Evolutionary conservation across 2,888 invertebrate species (phyloP), one percentile per base, ranked within the genome.

Genomic region (Seira musarum): DNA sequence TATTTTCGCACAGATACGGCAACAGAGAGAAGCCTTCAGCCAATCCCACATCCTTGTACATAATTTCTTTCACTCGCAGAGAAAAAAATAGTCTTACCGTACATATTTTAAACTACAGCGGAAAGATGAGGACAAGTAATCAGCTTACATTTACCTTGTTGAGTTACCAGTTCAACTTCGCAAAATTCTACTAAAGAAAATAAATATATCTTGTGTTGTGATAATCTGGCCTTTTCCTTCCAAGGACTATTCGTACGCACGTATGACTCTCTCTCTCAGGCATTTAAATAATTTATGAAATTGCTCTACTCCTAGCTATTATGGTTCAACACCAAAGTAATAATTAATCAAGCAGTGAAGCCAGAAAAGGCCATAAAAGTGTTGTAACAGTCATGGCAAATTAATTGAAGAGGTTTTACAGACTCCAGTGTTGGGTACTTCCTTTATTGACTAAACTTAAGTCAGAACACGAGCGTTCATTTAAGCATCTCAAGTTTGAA

Each of bases 261-360:
- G n/a, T n/a, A n/a, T n/a, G n/a, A n/a, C n/a, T n/a, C n/a, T n/a
- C n/a, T n/a, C n/a, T n/a, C n/a, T 77, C 77, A 71, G 71, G 77
- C 66, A 60, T 60, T 70, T 77, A 70, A 77, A 77, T 77, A 77
- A 77, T 77, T 77, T 77, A 77, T 77, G 77, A 77, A 77, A 77
- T 77, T 70, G 77, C 71, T 77, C 63, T 10, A 57, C n/a, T n/a
- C n/a, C n/a, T n/a, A 71, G 70, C 69, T 53, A 77, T 77, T 77
- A 77, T 65, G 71, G 70, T 65, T 53, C 40, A 40, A 40, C 64
- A 65, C 64, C 65, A 69, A 60, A 77, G 77, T 70, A 77, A 77
- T 77, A 77, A 77, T 77, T 77, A 77, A 71, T 77, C 77, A 77
- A n/a, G 76, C 35, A 64, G 53, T 64, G 65, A 46, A 70, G 65